Percentiles rank a stretch among this genome's conserved stretches.
Conservation (phyloP, 2,888 invertebrate genomes). For the Lagria hirta region DNA sequence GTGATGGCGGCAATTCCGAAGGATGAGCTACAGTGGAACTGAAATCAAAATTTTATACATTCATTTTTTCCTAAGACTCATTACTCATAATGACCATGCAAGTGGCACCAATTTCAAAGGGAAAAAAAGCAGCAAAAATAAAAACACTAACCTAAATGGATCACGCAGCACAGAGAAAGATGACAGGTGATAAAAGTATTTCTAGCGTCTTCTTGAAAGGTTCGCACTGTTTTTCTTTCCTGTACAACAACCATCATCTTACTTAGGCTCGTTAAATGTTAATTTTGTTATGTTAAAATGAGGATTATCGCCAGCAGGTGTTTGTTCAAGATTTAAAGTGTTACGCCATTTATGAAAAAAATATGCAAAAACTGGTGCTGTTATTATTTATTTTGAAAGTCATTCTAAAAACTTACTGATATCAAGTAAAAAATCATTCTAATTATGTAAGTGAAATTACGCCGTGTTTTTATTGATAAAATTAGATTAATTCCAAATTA, state of each 20-base stretch:
- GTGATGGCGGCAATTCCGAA: slow-evolving; percentile 96
- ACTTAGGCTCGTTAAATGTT: slow-evolving; percentile 46
- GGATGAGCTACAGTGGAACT: slow-evolving; percentile 98
- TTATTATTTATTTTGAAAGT: slow-evolving; percentile 2
- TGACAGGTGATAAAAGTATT: slow-evolving; percentile 74
- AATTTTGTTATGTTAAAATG: not conserved
- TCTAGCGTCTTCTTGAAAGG: slow-evolving; percentile 76
- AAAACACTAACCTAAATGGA: slow-evolving; percentile 54
- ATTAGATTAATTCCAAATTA: too few species aligned
- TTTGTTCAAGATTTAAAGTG: not conserved
- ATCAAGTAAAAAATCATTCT: too few species aligned
- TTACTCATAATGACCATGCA: slow-evolving; percentile 11
- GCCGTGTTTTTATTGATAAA: too few species aligned
- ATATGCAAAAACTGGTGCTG: not conserved
- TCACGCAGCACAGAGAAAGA: slow-evolving; percentile 74
- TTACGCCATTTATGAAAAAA: not conserved
- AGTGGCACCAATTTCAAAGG: slow-evolving; percentile 4
- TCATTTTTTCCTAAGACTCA: not conserved
- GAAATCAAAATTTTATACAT: slow-evolving; percentile 51
- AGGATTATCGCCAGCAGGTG: slow-evolving; percentile 2
- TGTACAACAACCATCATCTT: slow-evolving; percentile 56
- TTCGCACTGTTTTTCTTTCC: slow-evolving; percentile 69
- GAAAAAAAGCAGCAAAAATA: slow-evolving; percentile 33
- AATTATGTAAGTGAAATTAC: too few species aligned
- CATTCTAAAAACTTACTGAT: too few species aligned